Evolutionary conservation across 2,113 vertebrate species (phyloP), one percentile per base, ranked within the genome.

Genomic region (Cygnus buccinator): DNA sequence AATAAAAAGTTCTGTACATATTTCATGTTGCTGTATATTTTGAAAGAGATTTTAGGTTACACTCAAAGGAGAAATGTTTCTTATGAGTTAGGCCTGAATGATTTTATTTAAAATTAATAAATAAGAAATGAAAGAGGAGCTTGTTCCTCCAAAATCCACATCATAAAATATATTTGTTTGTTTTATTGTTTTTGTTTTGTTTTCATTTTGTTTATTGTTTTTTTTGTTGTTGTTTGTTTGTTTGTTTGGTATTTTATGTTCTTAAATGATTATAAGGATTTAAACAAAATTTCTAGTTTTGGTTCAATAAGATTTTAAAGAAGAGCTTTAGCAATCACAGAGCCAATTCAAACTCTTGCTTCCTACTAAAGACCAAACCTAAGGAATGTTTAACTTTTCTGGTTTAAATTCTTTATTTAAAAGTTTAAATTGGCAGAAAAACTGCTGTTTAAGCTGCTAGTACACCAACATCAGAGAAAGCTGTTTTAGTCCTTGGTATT

Each of bases 351-450:
- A 98, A 96, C 95, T 87, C 72, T 66, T 92, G 84, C 37, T 97
- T 97, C 83, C 73, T 96, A 55, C 37, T 95, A 93, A 96, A 97
- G 86, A 98, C 76, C 43, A 93, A 89, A 93, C 43, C 72, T 46
- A 93, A 96, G 65, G 80, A 97, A 96, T 95, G 92, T 96, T 97
- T 97, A 92, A 90, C 71, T 95, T 97, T 94, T 94, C 89, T 97
- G 88, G 63, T 86, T 98, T 96, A 95, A 96, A 95, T 96, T 97
- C 90, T 93, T 93, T 81, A 95, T 96, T 96, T 88, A 82, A 82
- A 93, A 95, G 96, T 97, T 97, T 97, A 94, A 97, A 84, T 96
- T 97, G 97, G 95, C 97, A 97, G 61, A 26, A 57, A 92, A 97
- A 92, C 26, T 91, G 89, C 92, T 96, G 41, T 92, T 89, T 95